phyloP scores from a whole-genome alignment of 2,888 invertebrate genomes.

The Pseudococcus longispinus region DNA sequence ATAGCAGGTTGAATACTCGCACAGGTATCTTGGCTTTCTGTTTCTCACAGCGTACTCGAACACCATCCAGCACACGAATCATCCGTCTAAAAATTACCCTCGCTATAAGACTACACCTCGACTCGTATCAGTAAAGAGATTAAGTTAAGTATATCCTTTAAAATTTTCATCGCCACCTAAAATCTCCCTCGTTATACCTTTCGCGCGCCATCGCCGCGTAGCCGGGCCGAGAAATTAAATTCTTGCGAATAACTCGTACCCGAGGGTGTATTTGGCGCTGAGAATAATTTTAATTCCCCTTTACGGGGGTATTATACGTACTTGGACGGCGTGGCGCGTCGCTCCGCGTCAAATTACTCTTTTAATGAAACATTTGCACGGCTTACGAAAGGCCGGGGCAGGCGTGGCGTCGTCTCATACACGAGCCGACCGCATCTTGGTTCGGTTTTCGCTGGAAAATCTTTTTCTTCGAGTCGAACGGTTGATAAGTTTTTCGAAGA shows the following conservation, averaged over 20 bases:
- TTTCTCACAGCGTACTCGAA: too few species aligned
- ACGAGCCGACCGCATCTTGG: not conserved
- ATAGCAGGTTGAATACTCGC: too few species aligned
- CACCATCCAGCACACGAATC: not conserved
- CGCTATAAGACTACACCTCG: not conserved
- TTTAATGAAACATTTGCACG: constrained; percentile 2
- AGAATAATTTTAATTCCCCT: not conserved
- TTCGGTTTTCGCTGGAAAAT: not conserved
- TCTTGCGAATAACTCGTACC: constrained; percentile 13
- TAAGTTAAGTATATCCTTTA: not conserved
- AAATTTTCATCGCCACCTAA: not conserved
- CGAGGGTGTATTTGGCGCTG: constrained; percentile 20
- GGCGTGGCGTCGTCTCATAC: not conserved
- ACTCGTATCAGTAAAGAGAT: constrained; percentile 9
- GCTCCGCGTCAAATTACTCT: not conserved
- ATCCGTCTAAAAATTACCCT: not conserved
- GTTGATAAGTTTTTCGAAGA: too few species aligned
- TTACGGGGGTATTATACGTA: not conserved
- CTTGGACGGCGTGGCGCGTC: not conserved
- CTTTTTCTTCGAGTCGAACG: too few species aligned
- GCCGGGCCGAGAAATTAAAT: not conserved
- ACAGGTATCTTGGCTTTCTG: too few species aligned
- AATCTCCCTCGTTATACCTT: not conserved
- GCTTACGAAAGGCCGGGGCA: not conserved
- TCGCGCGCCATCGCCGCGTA: too few species aligned